Base-by-base conservation (phyloP, 2,113 vertebrate genomes). In the Lophura nycthemera region DNA sequence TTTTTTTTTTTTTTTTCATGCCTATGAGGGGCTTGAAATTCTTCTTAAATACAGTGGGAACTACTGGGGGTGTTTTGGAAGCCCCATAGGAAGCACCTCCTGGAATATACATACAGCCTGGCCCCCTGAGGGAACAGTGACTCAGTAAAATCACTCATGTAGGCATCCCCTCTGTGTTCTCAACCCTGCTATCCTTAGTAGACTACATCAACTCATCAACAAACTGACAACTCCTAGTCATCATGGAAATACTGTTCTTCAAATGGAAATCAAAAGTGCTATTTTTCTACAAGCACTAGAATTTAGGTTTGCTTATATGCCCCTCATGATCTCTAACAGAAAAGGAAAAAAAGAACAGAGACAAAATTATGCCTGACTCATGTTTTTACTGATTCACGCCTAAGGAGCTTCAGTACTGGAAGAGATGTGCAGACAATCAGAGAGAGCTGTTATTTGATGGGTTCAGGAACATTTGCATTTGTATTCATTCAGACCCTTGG, bases 341-440 rank as follows among this genome's bases (percentile, higher is more conserved):
- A 90, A 92, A 91, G 61, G 61, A 77, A 57, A 19, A 59, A 59
- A 59, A 85, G 27, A 48, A 61, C 63, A 61, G 92, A 66, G 92
- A 66, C 79, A 52, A 77, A 80, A 71, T 4, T 8, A 20, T 24
- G 70, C 71, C 81, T 95, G 95, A 95, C 60, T 93, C 89, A 89
- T 12, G 63, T 27, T 60, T 43, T 64, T 43, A 27, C 64, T 89
- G 95, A 82, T 77, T 91, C 87, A 77, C 34, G 29, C 34, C 72
- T 34, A 57, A 92, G 75, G 64, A 74, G 54, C 48, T 67, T 59
- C 57, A 25, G 59, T 1, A 2, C 34, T 24, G 21, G 56, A 64
- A 85, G 17, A 88, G 81, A 71, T 0, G 0, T 42, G 84, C 66
- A 57, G 59, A 32, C 40, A 70, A 25, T 14, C 38, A 25, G 71